A percentile compares a stretch with the other conserved stretches of the same genome.
phyloP scores from a whole-genome alignment of 2,113 vertebrate genomes.

The Melanocharis versteri region DNA sequence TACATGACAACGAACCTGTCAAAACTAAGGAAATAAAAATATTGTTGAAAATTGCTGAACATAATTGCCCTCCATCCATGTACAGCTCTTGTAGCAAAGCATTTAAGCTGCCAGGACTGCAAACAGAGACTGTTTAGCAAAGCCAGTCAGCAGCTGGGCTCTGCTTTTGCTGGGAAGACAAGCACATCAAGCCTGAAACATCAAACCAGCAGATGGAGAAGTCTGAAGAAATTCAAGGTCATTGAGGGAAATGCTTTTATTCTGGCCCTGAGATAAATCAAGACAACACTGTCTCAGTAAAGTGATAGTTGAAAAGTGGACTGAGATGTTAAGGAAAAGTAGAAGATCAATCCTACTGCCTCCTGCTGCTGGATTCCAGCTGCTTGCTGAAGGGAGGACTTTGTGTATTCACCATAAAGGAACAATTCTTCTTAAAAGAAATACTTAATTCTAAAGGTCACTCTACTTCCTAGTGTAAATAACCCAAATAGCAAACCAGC shows the following conservation, averaged over 20 bases:
- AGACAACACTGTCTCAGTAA: not conserved
- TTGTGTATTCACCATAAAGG: not conserved
- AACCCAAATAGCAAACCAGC: not conserved
- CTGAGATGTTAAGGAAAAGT: not conserved
- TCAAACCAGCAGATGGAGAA: not conserved
- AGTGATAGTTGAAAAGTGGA: not conserved
- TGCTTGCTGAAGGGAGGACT: not conserved
- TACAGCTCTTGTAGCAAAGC: not conserved
- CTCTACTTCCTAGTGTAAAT: slow-evolving; percentile 17
- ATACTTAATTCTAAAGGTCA: slow-evolving; percentile 1
- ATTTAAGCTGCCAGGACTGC: not conserved
- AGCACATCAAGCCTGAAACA: not conserved
- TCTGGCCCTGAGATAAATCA: not conserved
- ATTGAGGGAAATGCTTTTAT: not conserved
- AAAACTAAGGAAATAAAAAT: not conserved
- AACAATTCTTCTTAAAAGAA: slow-evolving; percentile 18
- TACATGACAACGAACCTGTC: not conserved
- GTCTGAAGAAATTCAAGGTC: slow-evolving; percentile 19
- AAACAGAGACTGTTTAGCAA: not conserved
- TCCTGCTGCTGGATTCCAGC: not conserved
- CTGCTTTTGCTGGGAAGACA: not conserved
- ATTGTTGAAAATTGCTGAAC: not conserved
- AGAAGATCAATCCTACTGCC: slow-evolving; percentile 8
- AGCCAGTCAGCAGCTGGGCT: not conserved
- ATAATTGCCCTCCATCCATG: not conserved